These are phyloP conservation scores for Gymnoscopelus braueri DNA, from an alignment of 2,797 vertebrate species.

Conservation along the genomic window DNA sequence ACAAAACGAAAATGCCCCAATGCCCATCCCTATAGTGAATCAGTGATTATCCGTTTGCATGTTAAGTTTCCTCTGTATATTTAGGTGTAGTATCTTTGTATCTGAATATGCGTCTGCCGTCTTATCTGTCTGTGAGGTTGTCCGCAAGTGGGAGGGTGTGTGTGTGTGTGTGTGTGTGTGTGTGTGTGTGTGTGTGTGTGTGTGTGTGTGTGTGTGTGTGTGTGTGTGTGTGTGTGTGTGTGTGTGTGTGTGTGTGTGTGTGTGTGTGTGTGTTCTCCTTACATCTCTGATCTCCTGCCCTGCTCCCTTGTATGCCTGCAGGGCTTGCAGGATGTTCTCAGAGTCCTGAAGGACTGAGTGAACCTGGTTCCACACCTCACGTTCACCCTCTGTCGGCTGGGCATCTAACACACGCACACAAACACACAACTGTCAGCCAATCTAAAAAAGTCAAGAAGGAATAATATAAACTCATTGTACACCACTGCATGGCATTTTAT, in stretches of 20 bases:
- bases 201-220: too few relatives aligned
- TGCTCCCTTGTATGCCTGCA: slow-evolving; percentile 97
- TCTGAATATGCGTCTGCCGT: too few relatives aligned
- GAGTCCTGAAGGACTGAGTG: slow-evolving; percentile 96
- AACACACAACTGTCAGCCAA: neutral
- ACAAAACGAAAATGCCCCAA: too few relatives aligned
- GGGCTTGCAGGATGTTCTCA: slow-evolving; percentile 92
- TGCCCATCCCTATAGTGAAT: too few relatives aligned
- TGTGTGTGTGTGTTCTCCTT: slow-evolving; percentile 48
- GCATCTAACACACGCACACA: slow-evolving; percentile 85
- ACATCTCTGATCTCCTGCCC: slow-evolving; percentile 99
- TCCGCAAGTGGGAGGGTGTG: too few relatives aligned
- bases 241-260: too few relatives aligned
- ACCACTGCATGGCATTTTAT: neutral
- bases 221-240: too few relatives aligned
- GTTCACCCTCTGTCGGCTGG: slow-evolving; percentile 93
- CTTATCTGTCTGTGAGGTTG: neutral
- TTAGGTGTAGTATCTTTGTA: too few relatives aligned
- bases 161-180: too few relatives aligned
- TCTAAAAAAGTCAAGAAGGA: neutral
- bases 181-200: too few relatives aligned
- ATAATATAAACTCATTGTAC: slow-evolving; percentile 4
- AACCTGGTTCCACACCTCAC: slow-evolving; percentile 97
- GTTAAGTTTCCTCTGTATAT: too few relatives aligned
- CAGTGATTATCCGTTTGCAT: too few relatives aligned